Evolutionary conservation across 2,888 invertebrate species (phyloP).

Genomic region (Microplitis manilae): DNA sequence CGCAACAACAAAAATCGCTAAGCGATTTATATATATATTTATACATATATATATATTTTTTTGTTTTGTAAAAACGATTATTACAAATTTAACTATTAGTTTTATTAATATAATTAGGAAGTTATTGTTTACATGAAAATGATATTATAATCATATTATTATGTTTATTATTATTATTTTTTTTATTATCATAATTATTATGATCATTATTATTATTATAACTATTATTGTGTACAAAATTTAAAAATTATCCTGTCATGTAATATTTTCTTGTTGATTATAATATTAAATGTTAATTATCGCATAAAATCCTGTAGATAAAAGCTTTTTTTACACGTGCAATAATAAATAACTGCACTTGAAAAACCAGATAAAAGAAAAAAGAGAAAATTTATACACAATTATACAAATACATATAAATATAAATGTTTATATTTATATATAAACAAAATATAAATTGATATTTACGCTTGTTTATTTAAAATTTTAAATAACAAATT

Average conservation of each 20-base stretch:
- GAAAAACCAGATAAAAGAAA: constrained; percentile 24
- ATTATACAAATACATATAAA: constrained; percentile 41
- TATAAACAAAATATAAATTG: constrained; percentile 28
- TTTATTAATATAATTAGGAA: neutral
- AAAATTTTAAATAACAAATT: constrained; percentile 1
- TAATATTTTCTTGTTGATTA: constrained; percentile 57
- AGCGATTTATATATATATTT: neutral
- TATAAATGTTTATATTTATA: constrained; percentile 30
- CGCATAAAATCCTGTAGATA: constrained; percentile 58
- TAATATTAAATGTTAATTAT: constrained; percentile 42
- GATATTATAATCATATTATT: neutral
- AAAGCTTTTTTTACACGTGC: constrained; percentile 58
- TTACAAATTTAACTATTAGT: constrained; percentile 4
- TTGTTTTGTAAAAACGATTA: constrained; percentile 39
- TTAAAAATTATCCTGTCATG: constrained; percentile 56
- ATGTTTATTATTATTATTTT: constrained; percentile 45
- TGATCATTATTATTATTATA: constrained; percentile 47
- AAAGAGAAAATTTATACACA: constrained; percentile 17
- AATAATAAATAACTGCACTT: constrained; percentile 44
- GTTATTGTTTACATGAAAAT: neutral
- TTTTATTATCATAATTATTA: constrained; percentile 44
- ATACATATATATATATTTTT: constrained; percentile 16
- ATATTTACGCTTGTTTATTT: neutral
- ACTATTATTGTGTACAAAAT: constrained; percentile 55
- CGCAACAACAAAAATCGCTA: constrained; percentile 17